Conservation (phyloP, 2,888 invertebrate genomes). For the Athalia rosae region DNA sequence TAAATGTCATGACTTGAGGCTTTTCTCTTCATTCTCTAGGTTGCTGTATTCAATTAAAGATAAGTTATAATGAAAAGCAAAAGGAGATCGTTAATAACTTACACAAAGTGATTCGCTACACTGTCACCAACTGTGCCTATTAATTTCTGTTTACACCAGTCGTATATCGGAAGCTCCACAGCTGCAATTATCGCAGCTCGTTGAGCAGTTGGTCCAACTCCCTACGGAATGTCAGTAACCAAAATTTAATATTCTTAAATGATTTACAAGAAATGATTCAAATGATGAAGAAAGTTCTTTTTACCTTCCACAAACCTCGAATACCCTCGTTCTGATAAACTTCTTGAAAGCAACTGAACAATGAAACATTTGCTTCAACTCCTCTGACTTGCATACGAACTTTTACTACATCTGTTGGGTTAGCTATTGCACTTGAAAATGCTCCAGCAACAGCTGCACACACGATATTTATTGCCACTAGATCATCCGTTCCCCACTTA, state of each 20-base stretch:
- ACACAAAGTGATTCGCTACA: conserved; percentile 91
- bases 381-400: conserved; percentile 92
- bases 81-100: conserved; percentile 70
- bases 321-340: conserved; percentile 90
- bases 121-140: conserved; percentile 84
- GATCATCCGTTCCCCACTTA: conserved; percentile 69
- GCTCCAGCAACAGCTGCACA: conserved; percentile 92
- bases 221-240: conserved; percentile 74
- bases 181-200: conserved; percentile 95
- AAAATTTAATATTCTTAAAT: neutral
- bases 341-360: conserved; percentile 87
- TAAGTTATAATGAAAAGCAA: neutral
- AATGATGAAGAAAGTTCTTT: conserved; percentile 48
- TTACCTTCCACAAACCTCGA: conserved; percentile 90
- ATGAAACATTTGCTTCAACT: conserved; percentile 68
- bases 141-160: conserved; percentile 88
- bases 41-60: neutral
- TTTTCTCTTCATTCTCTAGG: neutral
- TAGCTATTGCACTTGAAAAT: conserved; percentile 95
- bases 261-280: neutral
- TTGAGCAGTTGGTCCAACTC: conserved; percentile 94
- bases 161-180: conserved; percentile 95
- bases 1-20: too few relatives aligned
- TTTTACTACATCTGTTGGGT: conserved; percentile 97
- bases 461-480: conserved; percentile 79